phyloP scores from a whole-genome alignment of 2,113 vertebrate species.

The Peucedramus taeniatus region DNA sequence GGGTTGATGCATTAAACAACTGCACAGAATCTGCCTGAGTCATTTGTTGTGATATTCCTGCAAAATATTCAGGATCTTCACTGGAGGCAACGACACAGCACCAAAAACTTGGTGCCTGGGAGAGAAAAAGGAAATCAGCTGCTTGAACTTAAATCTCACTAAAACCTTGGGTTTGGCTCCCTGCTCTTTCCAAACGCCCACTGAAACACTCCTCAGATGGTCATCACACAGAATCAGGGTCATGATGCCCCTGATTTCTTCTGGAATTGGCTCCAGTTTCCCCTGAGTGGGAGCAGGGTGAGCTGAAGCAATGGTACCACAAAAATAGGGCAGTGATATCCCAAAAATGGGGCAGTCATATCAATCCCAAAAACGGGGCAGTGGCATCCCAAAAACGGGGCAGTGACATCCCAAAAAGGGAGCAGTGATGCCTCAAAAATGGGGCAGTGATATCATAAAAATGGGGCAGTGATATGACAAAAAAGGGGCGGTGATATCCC shows the following conservation, averaged over 20 bases:
- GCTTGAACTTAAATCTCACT: neutral
- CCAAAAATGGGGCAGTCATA: too few species aligned
- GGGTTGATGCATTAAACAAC: neutral
- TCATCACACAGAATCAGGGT: neutral
- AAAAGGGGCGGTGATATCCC: too few species aligned
- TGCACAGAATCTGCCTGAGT: neutral
- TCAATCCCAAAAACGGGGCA: neutral
- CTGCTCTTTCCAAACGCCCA: neutral
- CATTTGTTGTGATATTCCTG: neutral
- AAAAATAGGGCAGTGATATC: neutral
- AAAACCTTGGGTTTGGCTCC: neutral
- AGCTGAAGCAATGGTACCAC: neutral
- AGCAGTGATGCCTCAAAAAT: neutral
- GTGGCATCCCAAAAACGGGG: neutral
- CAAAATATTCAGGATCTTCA: neutral
- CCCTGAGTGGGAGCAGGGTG: neutral
- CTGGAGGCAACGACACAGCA: neutral
- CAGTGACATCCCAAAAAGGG: too few species aligned
- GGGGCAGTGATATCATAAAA: too few species aligned
- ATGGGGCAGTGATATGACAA: too few species aligned
- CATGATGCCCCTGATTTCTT: neutral
- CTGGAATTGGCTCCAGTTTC: neutral
- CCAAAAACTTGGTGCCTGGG: neutral
- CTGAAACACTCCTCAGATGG: neutral
- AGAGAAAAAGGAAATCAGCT: neutral